Percentiles rank a stretch among this genome's conserved stretches.
These are phyloP conservation scores for Synergus laeviventris DNA, from an alignment of 2,888 invertebrate species.

Conservation along the genomic window DNA sequence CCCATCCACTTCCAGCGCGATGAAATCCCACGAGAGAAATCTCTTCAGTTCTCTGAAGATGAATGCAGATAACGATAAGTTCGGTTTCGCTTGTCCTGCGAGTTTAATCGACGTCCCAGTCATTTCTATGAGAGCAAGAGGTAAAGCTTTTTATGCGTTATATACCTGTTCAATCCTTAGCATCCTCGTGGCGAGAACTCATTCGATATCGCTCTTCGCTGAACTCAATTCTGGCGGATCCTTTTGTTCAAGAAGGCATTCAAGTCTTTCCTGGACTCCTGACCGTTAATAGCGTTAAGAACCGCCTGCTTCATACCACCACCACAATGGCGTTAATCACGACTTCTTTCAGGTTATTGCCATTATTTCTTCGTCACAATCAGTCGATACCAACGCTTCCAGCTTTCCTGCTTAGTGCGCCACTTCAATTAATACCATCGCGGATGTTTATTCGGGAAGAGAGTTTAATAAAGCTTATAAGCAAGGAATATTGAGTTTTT, in stretches of 20 bases:
- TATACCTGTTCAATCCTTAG: constrained; percentile 35
- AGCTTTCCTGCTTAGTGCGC: background rate
- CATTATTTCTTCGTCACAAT: constrained; percentile 51
- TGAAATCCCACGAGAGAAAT: constrained; percentile 52
- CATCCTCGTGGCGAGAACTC: constrained; percentile 25
- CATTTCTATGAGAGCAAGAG: constrained; percentile 46
- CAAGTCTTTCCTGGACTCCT: constrained; percentile 50
- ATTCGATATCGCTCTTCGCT: constrained; percentile 52
- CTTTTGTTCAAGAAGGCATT: constrained; percentile 56
- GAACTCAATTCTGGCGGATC: constrained; percentile 54
- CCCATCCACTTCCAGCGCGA: constrained; percentile 43
- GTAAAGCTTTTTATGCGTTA: constrained; percentile 47
- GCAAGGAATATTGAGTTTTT: background rate
- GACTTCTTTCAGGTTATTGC: constrained; percentile 44
- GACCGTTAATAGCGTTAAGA: constrained; percentile 50
- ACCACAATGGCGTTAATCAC: constrained; percentile 58
- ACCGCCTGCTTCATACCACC: constrained; percentile 51
- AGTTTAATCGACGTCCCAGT: constrained; percentile 51
- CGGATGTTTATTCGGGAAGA: background rate
- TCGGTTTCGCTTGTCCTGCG: constrained; percentile 64
- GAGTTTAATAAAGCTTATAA: constrained; percentile 2
- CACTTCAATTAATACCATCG: constrained; percentile 26
- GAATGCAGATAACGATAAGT: constrained; percentile 51
- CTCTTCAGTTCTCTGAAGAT: constrained; percentile 47
- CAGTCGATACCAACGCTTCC: constrained; percentile 30